A percentile compares a stretch with the other conserved stretches of the same genome.
phyloP scores from a whole-genome alignment of 2,113 vertebrate species.

The Verasper variegatus region DNA sequence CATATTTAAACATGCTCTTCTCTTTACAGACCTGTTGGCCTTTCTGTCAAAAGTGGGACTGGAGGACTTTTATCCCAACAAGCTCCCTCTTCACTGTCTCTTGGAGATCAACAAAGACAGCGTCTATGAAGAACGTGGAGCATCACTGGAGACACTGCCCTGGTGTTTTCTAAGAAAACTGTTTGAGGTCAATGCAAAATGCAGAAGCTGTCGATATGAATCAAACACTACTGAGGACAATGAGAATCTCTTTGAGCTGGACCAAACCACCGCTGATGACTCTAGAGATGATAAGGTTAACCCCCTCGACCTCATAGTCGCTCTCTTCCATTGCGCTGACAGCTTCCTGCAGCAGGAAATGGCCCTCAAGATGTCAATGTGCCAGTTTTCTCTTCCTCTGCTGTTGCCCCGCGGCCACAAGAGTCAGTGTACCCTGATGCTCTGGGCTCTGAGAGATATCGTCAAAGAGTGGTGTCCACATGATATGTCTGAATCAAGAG shows the following conservation, averaged over 20 bases:
- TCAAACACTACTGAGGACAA: neutral
- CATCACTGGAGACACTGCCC: conserved; percentile 21
- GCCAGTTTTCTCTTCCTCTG: conserved; percentile 83
- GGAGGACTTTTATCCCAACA: conserved; percentile 51
- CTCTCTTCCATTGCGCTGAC: conserved; percentile 79
- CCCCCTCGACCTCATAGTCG: conserved; percentile 77
- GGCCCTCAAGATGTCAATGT: conserved; percentile 79
- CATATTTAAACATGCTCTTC: conserved; percentile 45
- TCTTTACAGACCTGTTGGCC: neutral
- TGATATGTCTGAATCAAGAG: conserved; percentile 32
- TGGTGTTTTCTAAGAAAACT: conserved; percentile 58
- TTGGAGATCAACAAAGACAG: conserved; percentile 53
- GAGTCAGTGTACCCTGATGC: conserved; percentile 73
- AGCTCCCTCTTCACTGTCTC: conserved; percentile 53
- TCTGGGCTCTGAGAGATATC: conserved; percentile 78
- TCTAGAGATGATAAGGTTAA: conserved; percentile 35
- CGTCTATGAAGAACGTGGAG: neutral
- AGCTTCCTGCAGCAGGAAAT: conserved; percentile 78
- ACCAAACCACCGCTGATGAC: neutral
- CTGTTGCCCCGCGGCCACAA: conserved; percentile 72
- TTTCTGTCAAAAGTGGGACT: conserved; percentile 45
- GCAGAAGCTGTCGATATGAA: conserved; percentile 28
- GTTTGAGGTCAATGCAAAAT: conserved; percentile 50
- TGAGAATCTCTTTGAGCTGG: too few species aligned
- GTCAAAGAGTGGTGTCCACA: conserved; percentile 60